Conservation (phyloP, 2,888 invertebrate species). For the Masnerella sp. region DNA sequence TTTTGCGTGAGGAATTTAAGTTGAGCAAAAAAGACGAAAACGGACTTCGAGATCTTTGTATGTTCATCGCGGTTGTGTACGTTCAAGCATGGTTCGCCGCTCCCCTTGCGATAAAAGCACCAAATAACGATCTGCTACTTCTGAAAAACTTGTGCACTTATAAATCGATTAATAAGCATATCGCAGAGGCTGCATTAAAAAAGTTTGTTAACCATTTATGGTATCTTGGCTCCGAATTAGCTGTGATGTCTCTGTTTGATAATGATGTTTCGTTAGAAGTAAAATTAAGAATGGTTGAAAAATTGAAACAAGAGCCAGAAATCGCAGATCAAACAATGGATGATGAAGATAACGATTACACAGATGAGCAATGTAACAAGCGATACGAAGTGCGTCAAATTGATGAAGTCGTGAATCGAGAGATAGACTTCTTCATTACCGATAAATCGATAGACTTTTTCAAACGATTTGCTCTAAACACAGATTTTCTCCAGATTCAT, state of each 20-base stretch:
- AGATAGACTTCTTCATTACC: conserved; percentile 16
- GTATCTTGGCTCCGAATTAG: conserved; percentile 14
- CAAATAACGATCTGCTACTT: conserved; percentile 54
- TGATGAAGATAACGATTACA: conserved; percentile 4
- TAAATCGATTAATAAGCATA: conserved; percentile 34
- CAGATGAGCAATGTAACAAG: conserved; percentile 22
- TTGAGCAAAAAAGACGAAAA: conserved; percentile 23
- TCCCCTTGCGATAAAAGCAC: conserved; percentile 45
- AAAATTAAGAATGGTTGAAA: conserved; percentile 23
- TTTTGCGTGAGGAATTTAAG: conserved; percentile 53
- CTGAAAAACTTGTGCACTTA: conserved; percentile 51
- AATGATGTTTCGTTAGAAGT: conserved; percentile 16
- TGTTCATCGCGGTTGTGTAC: conserved; percentile 52
- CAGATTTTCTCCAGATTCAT: conserved; percentile 2
- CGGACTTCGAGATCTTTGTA: conserved; percentile 56
- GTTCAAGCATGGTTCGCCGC: conserved; percentile 53
- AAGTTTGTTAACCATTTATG: conserved; percentile 18
- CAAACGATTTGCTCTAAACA: conserved; percentile 1
- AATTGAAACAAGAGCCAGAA: conserved; percentile 11
- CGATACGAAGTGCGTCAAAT: conserved; percentile 12
- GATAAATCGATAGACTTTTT: conserved; percentile 7
- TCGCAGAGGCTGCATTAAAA: conserved; percentile 31
- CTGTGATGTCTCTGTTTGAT: conserved; percentile 21
- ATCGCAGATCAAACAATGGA: conserved; percentile 4
- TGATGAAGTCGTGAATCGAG: conserved; percentile 4